Percentiles rank a stretch among this genome's conserved stretches.
These are phyloP conservation scores for Microtus richardsoni DNA, from an alignment of 2,113 vertebrate species.

Conservation along the genomic window DNA sequence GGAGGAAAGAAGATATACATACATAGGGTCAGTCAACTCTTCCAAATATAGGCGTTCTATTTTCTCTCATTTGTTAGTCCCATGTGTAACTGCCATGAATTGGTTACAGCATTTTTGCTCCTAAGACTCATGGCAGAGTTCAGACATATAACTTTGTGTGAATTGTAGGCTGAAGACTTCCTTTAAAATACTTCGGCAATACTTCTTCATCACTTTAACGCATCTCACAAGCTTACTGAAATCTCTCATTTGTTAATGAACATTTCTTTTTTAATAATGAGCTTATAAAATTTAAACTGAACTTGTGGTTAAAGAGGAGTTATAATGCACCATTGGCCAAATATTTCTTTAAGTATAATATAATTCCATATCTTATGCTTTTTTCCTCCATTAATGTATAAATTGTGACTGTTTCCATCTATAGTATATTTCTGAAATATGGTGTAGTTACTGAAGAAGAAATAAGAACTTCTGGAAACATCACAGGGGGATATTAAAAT, in stretches of 20 bases:
- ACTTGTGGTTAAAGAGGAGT: neutral
- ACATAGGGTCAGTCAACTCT: neutral
- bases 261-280: neutral
- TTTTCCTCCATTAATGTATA: neutral
- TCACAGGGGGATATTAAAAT: neutral
- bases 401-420: neutral
- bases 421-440: neutral
- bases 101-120: neutral
- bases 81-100: neutral
- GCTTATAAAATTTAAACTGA: neutral
- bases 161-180: neutral
- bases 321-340: neutral
- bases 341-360: neutral
- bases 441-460: neutral
- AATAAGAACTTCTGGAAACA: neutral
- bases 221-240: neutral
- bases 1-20: neutral
- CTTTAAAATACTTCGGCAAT: neutral
- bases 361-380: neutral
- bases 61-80: neutral
- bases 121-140: neutral
- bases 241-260: neutral
- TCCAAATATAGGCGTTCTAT: neutral
- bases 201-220: neutral
- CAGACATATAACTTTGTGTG: neutral